These are phyloP conservation scores for Leptodactylus fuscus DNA, from an alignment of 2,113 vertebrate species.

Conservation along the genomic window DNA sequence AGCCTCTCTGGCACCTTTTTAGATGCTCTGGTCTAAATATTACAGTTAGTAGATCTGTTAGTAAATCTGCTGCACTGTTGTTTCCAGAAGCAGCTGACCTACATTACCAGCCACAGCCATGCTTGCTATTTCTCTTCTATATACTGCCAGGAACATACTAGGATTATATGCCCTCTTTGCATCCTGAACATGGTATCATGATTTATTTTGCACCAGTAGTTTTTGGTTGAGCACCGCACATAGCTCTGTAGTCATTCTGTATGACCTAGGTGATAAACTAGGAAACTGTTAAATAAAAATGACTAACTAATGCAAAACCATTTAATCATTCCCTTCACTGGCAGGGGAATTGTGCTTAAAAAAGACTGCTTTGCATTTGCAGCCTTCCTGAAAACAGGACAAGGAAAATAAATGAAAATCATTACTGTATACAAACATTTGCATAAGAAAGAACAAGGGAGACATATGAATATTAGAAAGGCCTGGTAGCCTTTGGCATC, in stretches of 20 bases:
- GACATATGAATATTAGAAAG: slow-evolving; percentile 49
- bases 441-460: slow-evolving; percentile 51
- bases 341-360: slow-evolving; percentile 42
- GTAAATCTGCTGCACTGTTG: no score
- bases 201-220: slow-evolving; percentile 16
- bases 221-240: neutral
- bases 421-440: slow-evolving; percentile 55
- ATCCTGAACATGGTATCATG: neutral
- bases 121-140: no score
- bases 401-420: slow-evolving; percentile 55
- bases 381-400: slow-evolving; percentile 30
- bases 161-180: neutral
- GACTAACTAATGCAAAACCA: slow-evolving; percentile 8
- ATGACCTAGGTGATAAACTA: slow-evolving; percentile 35
- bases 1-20: no score
- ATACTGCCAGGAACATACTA: neutral
- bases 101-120: neutral
- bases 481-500: slow-evolving; percentile 47
- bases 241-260: neutral
- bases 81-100: no score
- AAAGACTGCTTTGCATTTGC: slow-evolving; percentile 48
- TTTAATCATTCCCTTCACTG: slow-evolving; percentile 40
- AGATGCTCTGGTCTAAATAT: no score
- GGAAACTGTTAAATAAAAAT: slow-evolving; percentile 52
- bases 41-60: no score